phyloP scores from a whole-genome alignment of 2,888 invertebrate species.

The Ochropleura leucogaster region DNA sequence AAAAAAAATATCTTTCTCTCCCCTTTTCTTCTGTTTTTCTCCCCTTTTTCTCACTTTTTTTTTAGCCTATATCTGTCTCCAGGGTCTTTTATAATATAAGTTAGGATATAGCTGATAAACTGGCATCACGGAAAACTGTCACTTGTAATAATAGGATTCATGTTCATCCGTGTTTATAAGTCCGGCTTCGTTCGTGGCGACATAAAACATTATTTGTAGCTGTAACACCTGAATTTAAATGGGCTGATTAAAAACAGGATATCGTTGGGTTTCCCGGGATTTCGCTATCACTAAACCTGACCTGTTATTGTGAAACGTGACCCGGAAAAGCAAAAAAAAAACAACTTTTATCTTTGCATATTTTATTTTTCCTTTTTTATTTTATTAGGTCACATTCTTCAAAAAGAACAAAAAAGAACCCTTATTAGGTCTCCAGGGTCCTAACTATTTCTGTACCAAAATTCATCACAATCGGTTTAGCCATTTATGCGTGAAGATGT shows the following conservation, averaged over 20 bases:
- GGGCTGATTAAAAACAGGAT: conserved; percentile 23
- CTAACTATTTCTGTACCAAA: no score
- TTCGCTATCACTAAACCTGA: neutral
- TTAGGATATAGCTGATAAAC: neutral
- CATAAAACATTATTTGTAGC: conserved; percentile 21
- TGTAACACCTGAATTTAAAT: conserved; percentile 26
- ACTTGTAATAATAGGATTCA: conserved; percentile 13
- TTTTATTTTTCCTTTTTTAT: no score
- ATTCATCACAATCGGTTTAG: no score
- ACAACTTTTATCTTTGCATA: neutral
- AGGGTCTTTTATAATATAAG: no score
- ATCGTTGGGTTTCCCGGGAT: conserved; percentile 1
- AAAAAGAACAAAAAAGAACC: no score
- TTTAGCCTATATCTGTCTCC: no score
- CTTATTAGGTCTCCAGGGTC: no score
- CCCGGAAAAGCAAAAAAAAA: neutral
- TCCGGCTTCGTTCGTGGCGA: neutral
- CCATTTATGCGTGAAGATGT: no score
- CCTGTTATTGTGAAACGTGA: conserved; percentile 13
- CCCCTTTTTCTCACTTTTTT: no score
- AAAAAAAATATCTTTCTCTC: no score
- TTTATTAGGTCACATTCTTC: no score
- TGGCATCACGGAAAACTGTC: neutral
- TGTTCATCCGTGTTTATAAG: neutral
- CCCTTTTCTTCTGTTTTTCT: no score